phyloP scores from a whole-genome alignment of 2,888 invertebrate genomes.

The Polymixis lichenea region DNA sequence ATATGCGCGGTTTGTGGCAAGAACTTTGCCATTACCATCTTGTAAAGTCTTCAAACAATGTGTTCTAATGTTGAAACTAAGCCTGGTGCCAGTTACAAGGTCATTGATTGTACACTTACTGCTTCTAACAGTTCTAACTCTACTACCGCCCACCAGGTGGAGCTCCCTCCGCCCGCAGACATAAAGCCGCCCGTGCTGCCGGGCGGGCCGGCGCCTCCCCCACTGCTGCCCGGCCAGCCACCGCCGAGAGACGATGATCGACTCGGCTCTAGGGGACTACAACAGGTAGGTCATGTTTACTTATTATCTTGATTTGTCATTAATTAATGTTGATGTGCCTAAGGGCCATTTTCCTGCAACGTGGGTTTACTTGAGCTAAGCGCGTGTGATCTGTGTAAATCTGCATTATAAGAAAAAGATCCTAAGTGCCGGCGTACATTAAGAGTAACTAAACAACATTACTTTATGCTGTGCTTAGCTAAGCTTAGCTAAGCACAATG shows the following conservation, averaged over 20 bases:
- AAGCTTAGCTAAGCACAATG: too few relatives aligned
- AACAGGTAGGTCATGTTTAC: conserved; percentile 78
- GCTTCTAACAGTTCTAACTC: background rate
- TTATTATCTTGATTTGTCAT: background rate
- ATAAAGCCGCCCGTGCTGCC: conserved; percentile 82
- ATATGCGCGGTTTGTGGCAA: background rate
- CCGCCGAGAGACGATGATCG: conserved; percentile 90
- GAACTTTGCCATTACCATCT: background rate
- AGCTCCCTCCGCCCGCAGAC: conserved; percentile 88
- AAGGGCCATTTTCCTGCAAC: background rate
- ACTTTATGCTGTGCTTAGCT: background rate
- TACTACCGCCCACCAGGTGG: conserved; percentile 74
- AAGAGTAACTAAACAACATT: background rate
- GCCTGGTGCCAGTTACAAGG: background rate
- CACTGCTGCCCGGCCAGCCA: conserved; percentile 81
- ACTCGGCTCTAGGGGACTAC: conserved; percentile 85
- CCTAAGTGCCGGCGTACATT: background rate
- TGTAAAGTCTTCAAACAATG: background rate
- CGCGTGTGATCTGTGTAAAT: too few relatives aligned
- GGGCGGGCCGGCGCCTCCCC: conserved; percentile 85
- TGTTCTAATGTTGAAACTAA: background rate
- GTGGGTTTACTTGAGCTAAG: background rate
- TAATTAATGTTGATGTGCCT: background rate
- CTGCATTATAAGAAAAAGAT: background rate
- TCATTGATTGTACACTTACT: background rate